These are phyloP conservation scores for Erpetoichthys calabaricus DNA, from an alignment of 2,797 vertebrate genomes.

Conservation along the genomic window DNA sequence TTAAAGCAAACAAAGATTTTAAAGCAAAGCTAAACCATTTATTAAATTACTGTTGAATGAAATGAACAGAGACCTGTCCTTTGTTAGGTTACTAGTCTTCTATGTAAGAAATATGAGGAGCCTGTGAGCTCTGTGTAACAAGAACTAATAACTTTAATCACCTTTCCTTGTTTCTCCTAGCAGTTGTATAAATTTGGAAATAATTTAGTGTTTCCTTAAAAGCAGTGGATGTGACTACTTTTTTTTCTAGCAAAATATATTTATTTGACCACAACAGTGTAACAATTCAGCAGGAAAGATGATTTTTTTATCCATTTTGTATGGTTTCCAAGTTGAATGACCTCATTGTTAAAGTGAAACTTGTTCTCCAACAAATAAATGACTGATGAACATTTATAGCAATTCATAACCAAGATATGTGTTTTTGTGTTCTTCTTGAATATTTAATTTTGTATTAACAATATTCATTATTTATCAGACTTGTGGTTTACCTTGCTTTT, in stretches of 20 bases:
- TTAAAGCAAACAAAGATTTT: slow-evolving; percentile 19
- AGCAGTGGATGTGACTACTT: slow-evolving; percentile 35
- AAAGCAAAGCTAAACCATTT: slow-evolving; percentile 21
- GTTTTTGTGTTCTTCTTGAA: slow-evolving; percentile 26
- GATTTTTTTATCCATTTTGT: slow-evolving; percentile 86
- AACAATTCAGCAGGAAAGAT: slow-evolving; percentile 54
- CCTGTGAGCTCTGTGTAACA: slow-evolving; percentile 30
- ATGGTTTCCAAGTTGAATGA: slow-evolving; percentile 72
- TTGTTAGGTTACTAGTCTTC: slow-evolving; percentile 32
- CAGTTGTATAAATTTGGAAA: slow-evolving; percentile 34
- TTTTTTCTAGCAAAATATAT: slow-evolving; percentile 52
- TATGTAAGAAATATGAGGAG: slow-evolving; percentile 22
- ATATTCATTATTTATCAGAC: no score
- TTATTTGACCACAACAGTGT: slow-evolving; percentile 66
- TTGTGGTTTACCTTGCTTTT: no score
- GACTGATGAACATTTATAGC: slow-evolving; percentile 73
- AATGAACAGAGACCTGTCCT: slow-evolving; percentile 21
- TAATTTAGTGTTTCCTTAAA: slow-evolving; percentile 54
- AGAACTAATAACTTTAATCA: slow-evolving; percentile 33
- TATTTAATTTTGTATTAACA: no score
- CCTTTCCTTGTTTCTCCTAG: slow-evolving; percentile 48
- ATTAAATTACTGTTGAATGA: slow-evolving; percentile 21
- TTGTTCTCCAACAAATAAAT: slow-evolving; percentile 97
- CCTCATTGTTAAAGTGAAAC: slow-evolving; percentile 93
- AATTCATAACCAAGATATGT: slow-evolving; percentile 30